These are phyloP conservation scores for Drosophila erecta DNA, from an alignment of 1,140 invertebrate genomes.

Conservation along the genomic window DNA sequence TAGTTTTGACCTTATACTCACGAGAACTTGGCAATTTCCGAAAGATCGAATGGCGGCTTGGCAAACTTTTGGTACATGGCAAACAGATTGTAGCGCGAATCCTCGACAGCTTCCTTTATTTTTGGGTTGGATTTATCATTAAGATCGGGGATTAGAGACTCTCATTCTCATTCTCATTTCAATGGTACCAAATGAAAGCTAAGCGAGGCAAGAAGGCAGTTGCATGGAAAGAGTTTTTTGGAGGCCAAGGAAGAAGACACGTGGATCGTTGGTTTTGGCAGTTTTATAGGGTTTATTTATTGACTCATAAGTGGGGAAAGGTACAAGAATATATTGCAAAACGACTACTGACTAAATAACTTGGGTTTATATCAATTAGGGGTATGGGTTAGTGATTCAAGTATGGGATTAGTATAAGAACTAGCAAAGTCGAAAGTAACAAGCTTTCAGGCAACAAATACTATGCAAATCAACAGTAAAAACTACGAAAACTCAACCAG, in stretches of 20 bases:
- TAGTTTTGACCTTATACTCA: conserved; percentile 48
- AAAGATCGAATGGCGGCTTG: conserved; percentile 82
- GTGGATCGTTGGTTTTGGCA: conserved; percentile 44
- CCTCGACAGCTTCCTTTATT: conserved; percentile 77
- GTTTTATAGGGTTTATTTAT: conserved; percentile 54
- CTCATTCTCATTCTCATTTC: conserved; percentile 19
- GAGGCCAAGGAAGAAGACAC: conserved; percentile 58
- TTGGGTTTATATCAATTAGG: conserved; percentile 6
- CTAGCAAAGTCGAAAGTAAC: not conserved
- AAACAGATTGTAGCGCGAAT: conserved; percentile 82
- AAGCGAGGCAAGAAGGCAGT: conserved; percentile 41
- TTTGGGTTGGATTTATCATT: conserved; percentile 34
- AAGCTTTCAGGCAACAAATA: conserved; percentile 6
- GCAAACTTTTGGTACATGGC: conserved; percentile 84
- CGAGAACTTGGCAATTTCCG: conserved; percentile 83
- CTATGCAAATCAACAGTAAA: conserved; percentile 6
- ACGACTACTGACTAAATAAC: conserved; percentile 56
- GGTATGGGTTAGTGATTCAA: not conserved
- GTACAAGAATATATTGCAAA: conserved; percentile 60
- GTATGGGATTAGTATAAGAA: not conserved
- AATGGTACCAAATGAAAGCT: conserved; percentile 22
- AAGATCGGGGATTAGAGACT: conserved; percentile 48
- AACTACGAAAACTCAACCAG: conserved; percentile 6
- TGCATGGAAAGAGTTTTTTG: conserved; percentile 6
- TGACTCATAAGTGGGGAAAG: conserved; percentile 47